Evolutionary conservation across 2,888 invertebrate genomes (phyloP).

Genomic region (Parascotia fuliginaria): DNA sequence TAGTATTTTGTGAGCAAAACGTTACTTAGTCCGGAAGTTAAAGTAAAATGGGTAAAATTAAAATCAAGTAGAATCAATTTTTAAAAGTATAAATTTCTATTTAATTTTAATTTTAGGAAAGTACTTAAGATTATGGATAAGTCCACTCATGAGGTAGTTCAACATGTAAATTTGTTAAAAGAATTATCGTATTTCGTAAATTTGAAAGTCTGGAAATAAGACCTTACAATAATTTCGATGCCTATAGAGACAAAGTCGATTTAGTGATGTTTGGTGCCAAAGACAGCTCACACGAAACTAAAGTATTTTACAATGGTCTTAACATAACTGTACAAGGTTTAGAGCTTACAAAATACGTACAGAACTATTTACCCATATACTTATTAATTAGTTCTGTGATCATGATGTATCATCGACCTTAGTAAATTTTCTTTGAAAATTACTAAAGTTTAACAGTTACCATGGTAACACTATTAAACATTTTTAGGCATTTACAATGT

Average conservation of each 20-base stretch:
- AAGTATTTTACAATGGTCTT: conserved; percentile 31
- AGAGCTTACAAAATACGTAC: conserved; percentile 11
- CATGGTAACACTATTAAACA: conserved; percentile 7
- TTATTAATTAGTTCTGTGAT: not conserved
- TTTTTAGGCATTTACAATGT: conserved; percentile 14
- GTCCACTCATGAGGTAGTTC: conserved; percentile 69
- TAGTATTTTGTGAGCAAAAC: conserved; percentile 28
- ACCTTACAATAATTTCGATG: conserved; percentile 4
- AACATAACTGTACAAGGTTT: conserved; percentile 33
- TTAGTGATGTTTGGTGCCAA: conserved; percentile 12
- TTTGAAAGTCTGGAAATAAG: not conserved
- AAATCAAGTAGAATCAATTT: not conserved
- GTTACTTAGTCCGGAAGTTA: not conserved
- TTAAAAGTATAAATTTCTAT: not conserved
- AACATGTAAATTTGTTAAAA: conserved; percentile 36
- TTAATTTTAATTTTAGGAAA: not conserved
- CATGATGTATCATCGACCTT: no score
- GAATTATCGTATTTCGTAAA: not conserved
- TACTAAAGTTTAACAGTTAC: not conserved
- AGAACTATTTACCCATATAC: not conserved
- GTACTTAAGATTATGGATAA: conserved; percentile 30
- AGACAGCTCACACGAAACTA: conserved; percentile 55
- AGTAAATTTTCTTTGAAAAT: not conserved
- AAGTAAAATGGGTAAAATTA: conserved; percentile 1
- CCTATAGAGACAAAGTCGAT: conserved; percentile 3